Evolutionary conservation across 2,888 invertebrate genomes (phyloP), one percentile per base, ranked within the genome.

Genomic region (Latrodectus elegans): DNA sequence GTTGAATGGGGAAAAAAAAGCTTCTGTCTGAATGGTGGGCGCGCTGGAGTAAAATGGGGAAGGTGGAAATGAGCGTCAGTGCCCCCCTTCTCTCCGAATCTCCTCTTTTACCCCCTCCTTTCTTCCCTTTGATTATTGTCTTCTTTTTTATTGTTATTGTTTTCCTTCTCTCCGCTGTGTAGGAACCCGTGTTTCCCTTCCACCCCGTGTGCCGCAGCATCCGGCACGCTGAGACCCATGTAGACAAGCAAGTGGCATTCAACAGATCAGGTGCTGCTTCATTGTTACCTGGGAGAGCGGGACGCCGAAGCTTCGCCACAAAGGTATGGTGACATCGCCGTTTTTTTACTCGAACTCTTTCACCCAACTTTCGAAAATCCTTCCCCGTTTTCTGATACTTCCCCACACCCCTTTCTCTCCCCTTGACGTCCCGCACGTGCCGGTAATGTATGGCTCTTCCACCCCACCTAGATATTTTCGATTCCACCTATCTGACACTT

Each of bases 171-270:
- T 76, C 78, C 53, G 80, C 73, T 84, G 84, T 80, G 79, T 60
- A 78, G 68, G 71, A 73, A 72, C 78, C 85, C 85, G 76, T 55
- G 49, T 72, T 71, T 78, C 60, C 70, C 65, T 65, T 72, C 85
- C 75, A 80, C 85, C 85, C 75, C 79, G 85, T 51, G 75, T 79
- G 79, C 85, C 52, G 73, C 65, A 71, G 73, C 84, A 84, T 84
- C 79, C 79, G 84, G 73, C 74, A 84, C 22, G 55, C 52, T 53
- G 72, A 67, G 38, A 64, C 52, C 12, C 65, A 38, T 38, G 38
- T 38, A 49, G 77, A 52, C 65, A 64, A 51, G 71, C 84, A 77
- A 77, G 77, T 77, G 77, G 26, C 49, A 70, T 75, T 82, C 70
- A 72, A 15, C 70, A 53, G 49, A 38, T 79, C 79, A 82, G 78